Conservation (phyloP, 37 sponge, comb jelly and placozoan genomes). For the Cliona cf. orientalis region DNA sequence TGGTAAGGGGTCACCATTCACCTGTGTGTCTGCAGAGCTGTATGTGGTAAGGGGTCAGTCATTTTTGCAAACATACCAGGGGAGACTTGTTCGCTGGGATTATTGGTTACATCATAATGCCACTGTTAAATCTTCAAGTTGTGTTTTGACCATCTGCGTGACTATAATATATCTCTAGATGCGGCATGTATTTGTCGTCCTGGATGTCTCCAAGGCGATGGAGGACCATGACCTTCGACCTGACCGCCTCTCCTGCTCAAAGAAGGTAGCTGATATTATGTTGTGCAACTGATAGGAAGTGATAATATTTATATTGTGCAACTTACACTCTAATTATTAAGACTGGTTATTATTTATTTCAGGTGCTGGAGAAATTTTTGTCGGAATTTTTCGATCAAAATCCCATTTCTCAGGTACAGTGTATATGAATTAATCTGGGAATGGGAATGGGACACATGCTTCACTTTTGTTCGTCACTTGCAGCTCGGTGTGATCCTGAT, state of each 20-base stretch:
- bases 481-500: constrained; percentile 85
- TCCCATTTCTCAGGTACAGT: constrained; percentile 91
- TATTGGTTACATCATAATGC: no score
- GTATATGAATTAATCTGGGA: background rate
- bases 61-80: no score
- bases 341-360: background rate
- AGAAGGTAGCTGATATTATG: constrained; percentile 49
- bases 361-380: constrained; percentile 83
- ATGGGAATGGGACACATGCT: background rate
- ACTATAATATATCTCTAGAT: no score
- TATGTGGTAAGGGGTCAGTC: no score
- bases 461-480: background rate
- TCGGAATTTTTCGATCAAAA: constrained; percentile 92
- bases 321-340: background rate
- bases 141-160: no score
- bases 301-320: background rate
- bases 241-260: constrained; percentile 61
- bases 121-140: no score
- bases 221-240: constrained; percentile 89
- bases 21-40: no score
- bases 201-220: constrained; percentile 88
- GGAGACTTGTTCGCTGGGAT: no score
- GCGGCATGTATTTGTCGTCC: constrained; percentile 85
- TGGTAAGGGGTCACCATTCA: no score
- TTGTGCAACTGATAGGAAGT: background rate